Evolutionary conservation across 2,113 vertebrate species (phyloP), one percentile per base, ranked within the genome.

Genomic region (Psettodes erumei): DNA sequence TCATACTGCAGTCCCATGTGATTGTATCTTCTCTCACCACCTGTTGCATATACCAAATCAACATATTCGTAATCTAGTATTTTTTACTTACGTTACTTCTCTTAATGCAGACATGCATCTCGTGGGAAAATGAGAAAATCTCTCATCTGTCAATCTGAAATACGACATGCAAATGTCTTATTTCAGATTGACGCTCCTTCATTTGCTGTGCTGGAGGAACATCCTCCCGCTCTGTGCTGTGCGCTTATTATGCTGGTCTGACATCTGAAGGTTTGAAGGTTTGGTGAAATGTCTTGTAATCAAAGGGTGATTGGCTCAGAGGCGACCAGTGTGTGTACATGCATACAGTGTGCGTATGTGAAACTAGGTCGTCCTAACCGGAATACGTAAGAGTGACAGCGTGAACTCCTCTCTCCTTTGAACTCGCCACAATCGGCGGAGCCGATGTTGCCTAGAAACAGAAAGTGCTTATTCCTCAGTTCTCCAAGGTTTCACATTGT

Each of bases 381-480:
- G 28, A 78, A 75, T 25, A 73, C 35, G 8, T 56, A 55, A 79
- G 42, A 18, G 55, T 6, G 65, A 71, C 65, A 48, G 73, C 43
- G 2, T 23, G 55, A 82, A 73, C 66, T 53, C 33, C 10, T 21
- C 18, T 27, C 45, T 72, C 61, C 25, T 72, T 67, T 82, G 67
- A 84, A 79, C 70, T 79, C 40, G 2, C 37, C 74, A 0, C 42
- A 9, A 53, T 67, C 47, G 8, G 45, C 9, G 18, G 51, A 65
- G 77, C 76, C n/a, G 47, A 51, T 40, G 91, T 91, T 93, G 91
- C 91, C 71, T 91, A 47, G 92, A 64, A 86, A 91, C 87, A 77
- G 84, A 84, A 71, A 51, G 25, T 47, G 82, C 73, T 70, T 58
- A 32, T 67, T 76, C 63, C 54, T 65, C 21, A 15, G 6, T 42